A percentile compares a stretch with the other conserved stretches of the same genome.
Conservation (phyloP, 2,113 vertebrate species). For the Microcebus tavaratra region DNA sequence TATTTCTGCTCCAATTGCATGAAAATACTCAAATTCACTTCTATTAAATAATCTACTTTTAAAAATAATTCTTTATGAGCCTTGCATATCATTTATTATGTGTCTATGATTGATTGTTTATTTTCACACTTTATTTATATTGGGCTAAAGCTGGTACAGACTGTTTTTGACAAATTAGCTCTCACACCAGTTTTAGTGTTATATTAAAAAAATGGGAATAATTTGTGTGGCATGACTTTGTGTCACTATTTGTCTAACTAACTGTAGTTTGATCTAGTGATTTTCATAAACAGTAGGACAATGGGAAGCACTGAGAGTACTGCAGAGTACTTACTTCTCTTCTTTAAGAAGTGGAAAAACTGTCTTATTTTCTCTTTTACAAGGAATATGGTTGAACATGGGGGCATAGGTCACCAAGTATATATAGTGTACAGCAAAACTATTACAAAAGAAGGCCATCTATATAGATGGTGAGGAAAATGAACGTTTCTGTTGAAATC, state of each 20-base stretch:
- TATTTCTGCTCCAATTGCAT: not conserved
- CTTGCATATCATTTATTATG: not conserved
- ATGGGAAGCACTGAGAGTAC: not conserved
- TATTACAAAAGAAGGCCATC: not conserved
- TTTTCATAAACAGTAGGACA: not conserved
- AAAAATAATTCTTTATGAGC: not conserved
- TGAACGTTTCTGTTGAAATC: not conserved
- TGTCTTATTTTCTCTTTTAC: not conserved
- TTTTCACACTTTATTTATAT: slow-evolving; percentile 38
- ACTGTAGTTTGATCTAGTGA: not conserved
- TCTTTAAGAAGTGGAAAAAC: not conserved
- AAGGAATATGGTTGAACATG: not conserved
- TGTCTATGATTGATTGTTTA: not conserved
- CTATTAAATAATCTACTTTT: slow-evolving; percentile 6
- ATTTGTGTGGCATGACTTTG: not conserved
- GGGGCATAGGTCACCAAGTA: not conserved
- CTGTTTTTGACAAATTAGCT: not conserved
- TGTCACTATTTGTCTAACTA: not conserved
- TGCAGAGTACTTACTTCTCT: not conserved
- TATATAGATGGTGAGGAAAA: not conserved
- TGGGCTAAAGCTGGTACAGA: not conserved
- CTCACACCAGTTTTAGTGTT: not conserved
- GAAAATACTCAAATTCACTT: slow-evolving; percentile 29
- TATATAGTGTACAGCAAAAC: not conserved
- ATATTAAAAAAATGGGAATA: not conserved